Percentiles rank a stretch among this genome's conserved stretches.
Evolutionary conservation across 1,140 invertebrate genomes (phyloP).

Genomic region (Cecropterus lyciades): DNA sequence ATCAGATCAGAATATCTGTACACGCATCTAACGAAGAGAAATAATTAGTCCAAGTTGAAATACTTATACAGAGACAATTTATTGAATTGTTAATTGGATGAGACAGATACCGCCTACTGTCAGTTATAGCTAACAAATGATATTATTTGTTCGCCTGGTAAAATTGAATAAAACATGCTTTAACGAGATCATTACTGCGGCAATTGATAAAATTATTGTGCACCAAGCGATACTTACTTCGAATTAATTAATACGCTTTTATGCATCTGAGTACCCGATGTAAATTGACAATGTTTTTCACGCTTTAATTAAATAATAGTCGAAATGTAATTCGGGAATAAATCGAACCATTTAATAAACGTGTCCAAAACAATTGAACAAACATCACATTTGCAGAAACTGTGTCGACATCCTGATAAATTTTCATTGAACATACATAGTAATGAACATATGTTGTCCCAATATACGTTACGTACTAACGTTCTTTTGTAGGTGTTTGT

Average conservation of each 20-base stretch:
- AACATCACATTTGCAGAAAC: conserved; percentile 40
- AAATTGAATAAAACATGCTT: conserved; percentile 20
- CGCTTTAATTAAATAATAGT: conserved; percentile 61
- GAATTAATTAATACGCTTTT: conserved; percentile 12
- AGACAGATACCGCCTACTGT: conserved; percentile 19
- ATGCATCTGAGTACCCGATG: conserved; percentile 12
- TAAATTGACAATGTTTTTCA: conserved; percentile 44
- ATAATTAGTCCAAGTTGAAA: conserved; percentile 31
- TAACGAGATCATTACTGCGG: conserved; percentile 13
- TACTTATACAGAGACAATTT: conserved; percentile 30
- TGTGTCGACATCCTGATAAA: conserved; percentile 46
- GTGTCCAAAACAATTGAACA: conserved; percentile 51
- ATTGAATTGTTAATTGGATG: conserved; percentile 34
- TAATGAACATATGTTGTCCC: not conserved
- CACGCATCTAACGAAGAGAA: conserved; percentile 25
- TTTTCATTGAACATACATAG: conserved; percentile 36
- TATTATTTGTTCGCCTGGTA: conserved; percentile 12
- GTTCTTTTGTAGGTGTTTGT: conserved; percentile 22
- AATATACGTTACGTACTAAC: conserved; percentile 11
- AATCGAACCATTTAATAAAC: conserved; percentile 54
- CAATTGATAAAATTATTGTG: conserved; percentile 21
- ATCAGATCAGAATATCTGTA: conserved; percentile 14
- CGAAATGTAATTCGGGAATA: conserved; percentile 52
- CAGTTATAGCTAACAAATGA: conserved; percentile 20
- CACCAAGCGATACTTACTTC: not conserved